These are phyloP conservation scores for Trididemnum miniatum DNA, from an alignment of 23 tunicate genomes.

Conservation along the genomic window DNA sequence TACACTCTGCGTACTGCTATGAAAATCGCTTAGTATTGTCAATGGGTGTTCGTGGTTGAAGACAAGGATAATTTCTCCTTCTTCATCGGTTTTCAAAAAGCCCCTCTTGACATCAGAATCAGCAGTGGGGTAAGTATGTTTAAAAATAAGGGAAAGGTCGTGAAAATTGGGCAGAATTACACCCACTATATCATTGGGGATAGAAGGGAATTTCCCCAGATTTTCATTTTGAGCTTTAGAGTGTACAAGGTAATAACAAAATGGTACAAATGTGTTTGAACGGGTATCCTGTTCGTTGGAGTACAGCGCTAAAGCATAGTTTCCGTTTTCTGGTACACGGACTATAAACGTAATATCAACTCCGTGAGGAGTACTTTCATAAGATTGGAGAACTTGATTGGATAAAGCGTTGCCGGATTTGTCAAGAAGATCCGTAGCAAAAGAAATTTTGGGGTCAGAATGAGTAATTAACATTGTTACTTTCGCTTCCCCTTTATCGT, in stretches of 20 bases:
- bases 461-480: conserved; percentile 14
- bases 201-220: conserved; percentile 27
- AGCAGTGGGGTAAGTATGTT: neutral
- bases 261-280: conserved; percentile 14
- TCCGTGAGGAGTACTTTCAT: neutral
- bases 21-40: conserved; percentile 27
- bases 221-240: conserved; percentile 4
- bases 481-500: conserved; percentile 59
- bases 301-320: conserved; percentile 45
- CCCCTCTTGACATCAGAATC: conserved; percentile 15
- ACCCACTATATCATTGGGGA: conserved; percentile 54
- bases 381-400: neutral
- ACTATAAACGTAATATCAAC: conserved; percentile 30
- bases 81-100: conserved; percentile 15
- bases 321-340: conserved; percentile 45
- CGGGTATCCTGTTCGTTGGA: neutral
- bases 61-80: conserved; percentile 17
- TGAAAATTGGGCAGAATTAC: conserved; percentile 28
- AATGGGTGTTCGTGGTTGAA: conserved; percentile 46
- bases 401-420: neutral
- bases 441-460: neutral
- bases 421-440: conserved; percentile 26
- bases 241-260: conserved; percentile 60
- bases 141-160: neutral
- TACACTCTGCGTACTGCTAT: neutral